phyloP scores from a whole-genome alignment of 2,888 invertebrate species.

The Ctenicera cuprea region DNA sequence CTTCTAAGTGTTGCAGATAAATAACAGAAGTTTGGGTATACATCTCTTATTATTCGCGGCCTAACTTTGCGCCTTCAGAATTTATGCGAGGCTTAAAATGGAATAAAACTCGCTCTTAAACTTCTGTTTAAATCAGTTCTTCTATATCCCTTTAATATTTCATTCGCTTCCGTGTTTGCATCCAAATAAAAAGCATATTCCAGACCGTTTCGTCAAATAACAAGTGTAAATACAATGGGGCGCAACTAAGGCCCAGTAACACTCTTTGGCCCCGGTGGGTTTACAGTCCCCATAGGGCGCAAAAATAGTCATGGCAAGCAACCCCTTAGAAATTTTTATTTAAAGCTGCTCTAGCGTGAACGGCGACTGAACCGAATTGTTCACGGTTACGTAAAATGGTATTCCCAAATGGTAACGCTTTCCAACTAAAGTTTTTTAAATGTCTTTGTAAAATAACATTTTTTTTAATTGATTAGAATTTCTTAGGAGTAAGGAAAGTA shows the following conservation, averaged over 20 bases:
- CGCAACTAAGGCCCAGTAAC: conserved; percentile 24
- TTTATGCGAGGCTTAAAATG: conserved; percentile 36
- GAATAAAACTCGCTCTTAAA: conserved; percentile 28
- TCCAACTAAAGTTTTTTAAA: neutral
- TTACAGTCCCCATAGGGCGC: conserved; percentile 10
- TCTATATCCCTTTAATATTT: conserved; percentile 9
- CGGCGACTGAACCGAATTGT: neutral
- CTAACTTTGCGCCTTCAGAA: conserved; percentile 36
- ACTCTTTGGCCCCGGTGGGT: conserved; percentile 21
- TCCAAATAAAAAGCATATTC: conserved; percentile 3
- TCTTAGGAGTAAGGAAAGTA: no score
- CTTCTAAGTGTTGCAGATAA: conserved; percentile 35
- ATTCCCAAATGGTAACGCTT: conserved; percentile 21
- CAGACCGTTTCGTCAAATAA: conserved; percentile 15
- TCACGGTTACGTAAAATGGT: conserved; percentile 11
- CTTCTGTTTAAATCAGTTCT: conserved; percentile 33
- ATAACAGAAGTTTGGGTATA: conserved; percentile 37
- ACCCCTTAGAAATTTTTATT: conserved; percentile 26
- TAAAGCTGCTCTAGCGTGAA: conserved; percentile 14
- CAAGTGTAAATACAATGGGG: conserved; percentile 37
- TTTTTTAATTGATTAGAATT: no score
- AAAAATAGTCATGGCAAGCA: neutral
- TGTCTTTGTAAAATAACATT: neutral
- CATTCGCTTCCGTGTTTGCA: neutral
- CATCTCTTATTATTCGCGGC: conserved; percentile 34